Evolutionary conservation across 2,113 vertebrate genomes (phyloP).

Genomic region (Scalopus aquaticus): DNA sequence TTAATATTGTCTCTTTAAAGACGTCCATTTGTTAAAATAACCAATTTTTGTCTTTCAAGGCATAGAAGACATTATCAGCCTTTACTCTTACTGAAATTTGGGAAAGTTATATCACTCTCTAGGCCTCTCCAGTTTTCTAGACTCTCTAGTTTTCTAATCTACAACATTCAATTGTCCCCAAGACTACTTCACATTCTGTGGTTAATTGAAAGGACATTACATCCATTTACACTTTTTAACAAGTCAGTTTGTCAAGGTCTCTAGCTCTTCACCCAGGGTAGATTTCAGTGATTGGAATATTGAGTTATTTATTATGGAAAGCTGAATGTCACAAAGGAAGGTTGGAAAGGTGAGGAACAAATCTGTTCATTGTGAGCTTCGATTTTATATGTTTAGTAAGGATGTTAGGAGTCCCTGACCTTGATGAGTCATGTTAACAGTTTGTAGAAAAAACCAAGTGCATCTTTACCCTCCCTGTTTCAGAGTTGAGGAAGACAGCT

Average conservation of each 20-base stretch:
- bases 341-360: background rate
- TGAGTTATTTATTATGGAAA: background rate
- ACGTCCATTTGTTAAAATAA: background rate
- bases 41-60: background rate
- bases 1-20: background rate
- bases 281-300: background rate
- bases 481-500: background rate
- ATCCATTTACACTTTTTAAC: background rate
- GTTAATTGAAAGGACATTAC: background rate
- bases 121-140: no score
- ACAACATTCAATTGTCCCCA: background rate
- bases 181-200: background rate
- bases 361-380: background rate
- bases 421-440: background rate
- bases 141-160: background rate
- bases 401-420: background rate
- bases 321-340: background rate
- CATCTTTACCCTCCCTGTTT: background rate
- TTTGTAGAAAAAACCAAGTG: background rate
- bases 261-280: background rate
- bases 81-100: background rate
- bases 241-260: background rate
- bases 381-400: slow-evolving; percentile 16
- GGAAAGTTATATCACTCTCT: background rate
- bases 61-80: background rate